Evolutionary conservation across 1,140 invertebrate species (phyloP), one percentile per base, ranked within the genome.

Genomic region (Cydia strobilella): DNA sequence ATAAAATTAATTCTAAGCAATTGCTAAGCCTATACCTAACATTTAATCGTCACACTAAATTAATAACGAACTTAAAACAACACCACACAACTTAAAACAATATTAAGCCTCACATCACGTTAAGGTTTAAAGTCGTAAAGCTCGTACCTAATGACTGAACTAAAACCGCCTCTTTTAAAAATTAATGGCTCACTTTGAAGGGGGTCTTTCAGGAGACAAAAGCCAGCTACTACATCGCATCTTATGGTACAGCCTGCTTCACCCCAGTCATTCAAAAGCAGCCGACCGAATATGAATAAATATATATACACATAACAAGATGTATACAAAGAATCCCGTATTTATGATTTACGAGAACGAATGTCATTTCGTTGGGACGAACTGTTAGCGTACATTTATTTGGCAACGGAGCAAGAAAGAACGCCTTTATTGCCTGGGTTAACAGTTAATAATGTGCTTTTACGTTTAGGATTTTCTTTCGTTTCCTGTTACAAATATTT

Each of bases 321-420:
- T 81, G 39, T 72, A 72, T 23, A 76, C 59, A 72, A 75, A 48
- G 42, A 54, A 51, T 69, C 6, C 27, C 23, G n/a, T 75, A 71
- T 59, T 80, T 81, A 85, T 85, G 83, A 84, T 86, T 84, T 82
- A 86, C 74, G 79, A 82, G 74, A 63, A 13, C 18, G 72, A 76
- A 80, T 77, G 80, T 86, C 82, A 79, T 80, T 82, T 66, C 13
- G 48, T 72, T 73, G 72, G 31, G 42, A 15, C 71, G 59, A 75
- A 69, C 77, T 80, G 77, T 77, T 75, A 72, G 65, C 72, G 73
- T 69, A 69, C 76, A 63, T 65, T 72, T 79, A 79, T 82, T 81
- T 83, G 79, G 79, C 78, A 79, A 76, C 65, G 65, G 31, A 69
- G 65, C 65, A 69, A 69, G 65, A 69, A 69, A 69, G 65, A 69